Evolutionary conservation across 2,888 invertebrate genomes (phyloP), one percentile per base, ranked within the genome.

Genomic region (Tridacna crocea): DNA sequence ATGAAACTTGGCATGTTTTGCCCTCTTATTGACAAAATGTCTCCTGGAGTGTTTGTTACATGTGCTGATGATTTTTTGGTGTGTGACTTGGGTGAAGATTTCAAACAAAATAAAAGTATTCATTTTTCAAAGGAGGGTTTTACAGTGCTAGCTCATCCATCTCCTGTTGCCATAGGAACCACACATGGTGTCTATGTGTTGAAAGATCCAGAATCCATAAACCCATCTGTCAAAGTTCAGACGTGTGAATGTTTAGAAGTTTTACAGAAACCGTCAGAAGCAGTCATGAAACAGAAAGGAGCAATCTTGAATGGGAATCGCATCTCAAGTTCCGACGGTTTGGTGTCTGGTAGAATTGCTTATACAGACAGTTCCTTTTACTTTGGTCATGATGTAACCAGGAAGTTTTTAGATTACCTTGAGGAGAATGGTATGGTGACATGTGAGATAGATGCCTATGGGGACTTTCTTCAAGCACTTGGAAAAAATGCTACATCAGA

Each of bases 321-420:
- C 65, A 77, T 87, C n/a, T 80, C 77, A 3, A 89, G 90, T 82
- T 84, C 88, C 11, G 90, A 89, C 77, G 89, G 87, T 10, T 85
- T 90, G 4, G 66, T 89, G 10, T 79, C 87, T 17, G 91, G 88
- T 13, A 85, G 85, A 47, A 85, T 88, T 58, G 94, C 94, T 17
- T 95, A 94, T 89, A 95, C 94, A 15, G 95, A 95, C 88, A 95
- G 95, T 87, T 92, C 92, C 13, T 95, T 94, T 85, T 95, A 93
- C 89, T 94, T 95, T 89, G 93, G 94, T 75, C 91, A 92, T 75
- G 89, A 92, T 55, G 89, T 95, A 15, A 90, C 92, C 46, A 85
- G 89, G 24, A 92, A 91, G 77, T 89, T 95, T 47, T 79, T 94
- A 3, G 76, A 90, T 4, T 94, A 94, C 82, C 92, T 92, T 77